Percentiles rank a stretch among this genome's conserved stretches.
phyloP scores from a whole-genome alignment of 37 sponge, comb jelly and placozoan genomes.

The Beroe forskalii region DNA sequence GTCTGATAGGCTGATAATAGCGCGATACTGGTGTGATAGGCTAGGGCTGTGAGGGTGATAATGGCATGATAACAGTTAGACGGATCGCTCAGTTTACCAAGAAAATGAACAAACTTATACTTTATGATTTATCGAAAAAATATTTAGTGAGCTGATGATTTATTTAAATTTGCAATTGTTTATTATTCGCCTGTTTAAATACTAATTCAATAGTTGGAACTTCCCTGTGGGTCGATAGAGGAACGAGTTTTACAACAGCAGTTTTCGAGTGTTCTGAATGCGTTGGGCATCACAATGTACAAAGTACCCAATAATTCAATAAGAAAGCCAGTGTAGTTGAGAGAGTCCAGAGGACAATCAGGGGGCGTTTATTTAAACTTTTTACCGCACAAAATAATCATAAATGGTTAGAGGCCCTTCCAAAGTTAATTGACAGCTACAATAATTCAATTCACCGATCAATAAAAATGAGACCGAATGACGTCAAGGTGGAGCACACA shows the following conservation, averaged over 20 bases:
- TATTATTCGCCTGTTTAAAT: too few species aligned
- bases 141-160: too few species aligned
- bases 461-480: slow-evolving; percentile 1
- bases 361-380: neutral
- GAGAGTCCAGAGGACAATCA: slow-evolving; percentile 17
- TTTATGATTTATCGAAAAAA: neutral
- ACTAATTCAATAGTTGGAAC: too few species aligned
- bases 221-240: slow-evolving; percentile 18
- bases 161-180: too few species aligned
- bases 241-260: slow-evolving; percentile 38
- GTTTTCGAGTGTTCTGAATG: neutral
- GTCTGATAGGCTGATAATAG: too few species aligned
- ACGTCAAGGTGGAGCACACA: neutral
- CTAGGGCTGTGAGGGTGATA: too few species aligned
- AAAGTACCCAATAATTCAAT: neutral
- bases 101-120: too few species aligned
- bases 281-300: neutral
- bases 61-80: too few species aligned
- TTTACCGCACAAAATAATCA: neutral
- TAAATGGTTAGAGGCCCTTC: neutral
- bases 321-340: slow-evolving; percentile 40
- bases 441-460: slow-evolving; percentile 8
- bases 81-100: too few species aligned
- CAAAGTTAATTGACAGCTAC: neutral
- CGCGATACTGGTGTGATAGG: too few species aligned